Base-by-base conservation (phyloP, 2,888 invertebrate genomes). In the Dichetophora obliterata region DNA sequence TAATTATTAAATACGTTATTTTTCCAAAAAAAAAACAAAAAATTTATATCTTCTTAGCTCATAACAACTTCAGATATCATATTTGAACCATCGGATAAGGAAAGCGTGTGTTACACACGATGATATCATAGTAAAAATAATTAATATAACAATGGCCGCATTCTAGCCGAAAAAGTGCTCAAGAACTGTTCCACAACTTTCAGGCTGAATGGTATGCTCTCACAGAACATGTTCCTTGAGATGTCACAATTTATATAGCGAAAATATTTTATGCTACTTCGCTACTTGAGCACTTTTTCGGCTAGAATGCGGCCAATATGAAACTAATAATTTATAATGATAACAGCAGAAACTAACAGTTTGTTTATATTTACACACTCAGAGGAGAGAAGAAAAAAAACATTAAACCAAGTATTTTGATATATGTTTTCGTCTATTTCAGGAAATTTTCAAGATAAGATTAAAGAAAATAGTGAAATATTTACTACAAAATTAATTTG, bases 311-410 rank as follows among this genome's bases (percentile, higher is more conserved):
- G n/a, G n/a, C n/a, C n/a, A n/a, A 31, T 63, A 63, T 63, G 34
- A 63, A 31, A 63, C 4, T 31, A 63, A 63, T 24, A 59, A 59
- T 59, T 63, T 63, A 63, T 31, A 34, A 16, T 63, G 31, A 63
- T 31, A 63, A 34, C 3, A 31, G 24, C 31, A 61, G 31, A 37
- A 14, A 27, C 31, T 61, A 61, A 61, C 63, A 63, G 63, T 54
- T 54, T 59, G 8, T 59, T 24, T 63, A 63, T 63, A 63, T 63
- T 63, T 63, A 63, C 63, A 63, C 27, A 31, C 63, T 63, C 31
- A 63, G 24, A 59, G 24, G 57, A 59, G 57, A 22, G 24, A 59
- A 63, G 24, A 59, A 59, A 24, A 59, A 24, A 22, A 59, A 59
- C 57, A 59, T 24, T 24, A 11, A 43, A 43, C 14, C 1, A 43